These are phyloP conservation scores for Drosophila takahashii DNA, from an alignment of 1,140 invertebrate species.

Conservation along the genomic window DNA sequence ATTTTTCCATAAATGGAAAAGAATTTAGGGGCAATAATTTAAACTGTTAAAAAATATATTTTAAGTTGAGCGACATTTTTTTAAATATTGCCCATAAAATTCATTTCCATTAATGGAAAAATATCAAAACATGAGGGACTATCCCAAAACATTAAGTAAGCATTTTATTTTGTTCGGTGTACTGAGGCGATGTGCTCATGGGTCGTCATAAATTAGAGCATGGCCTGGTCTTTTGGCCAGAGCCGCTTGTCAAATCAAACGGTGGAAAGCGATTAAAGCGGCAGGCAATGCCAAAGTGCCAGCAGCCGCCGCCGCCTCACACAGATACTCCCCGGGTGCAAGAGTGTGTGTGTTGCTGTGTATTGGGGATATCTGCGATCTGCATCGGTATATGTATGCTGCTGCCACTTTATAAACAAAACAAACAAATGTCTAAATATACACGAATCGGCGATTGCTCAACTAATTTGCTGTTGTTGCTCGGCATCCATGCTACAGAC, in stretches of 20 bases:
- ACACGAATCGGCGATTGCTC: constrained; percentile 77
- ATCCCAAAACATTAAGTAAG: no score
- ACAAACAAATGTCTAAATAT: constrained; percentile 81
- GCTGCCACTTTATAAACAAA: constrained; percentile 80
- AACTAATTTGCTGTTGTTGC: constrained; percentile 82
- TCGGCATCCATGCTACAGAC: constrained; percentile 42
- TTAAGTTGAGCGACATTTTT: no score
- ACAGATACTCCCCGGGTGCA: constrained; percentile 21
- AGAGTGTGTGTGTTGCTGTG: constrained; percentile 19
- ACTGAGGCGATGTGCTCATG: constrained; percentile 37
- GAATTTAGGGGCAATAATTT: no score
- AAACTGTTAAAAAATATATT: no score
- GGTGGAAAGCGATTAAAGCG: constrained; percentile 67
- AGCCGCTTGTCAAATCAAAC: constrained; percentile 72
- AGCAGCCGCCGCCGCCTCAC: constrained; percentile 31
- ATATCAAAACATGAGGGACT: no score
- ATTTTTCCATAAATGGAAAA: no score
- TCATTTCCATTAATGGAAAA: no score
- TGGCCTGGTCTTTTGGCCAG: constrained; percentile 53
- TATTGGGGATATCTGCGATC: constrained; percentile 10
- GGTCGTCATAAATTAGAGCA: constrained; percentile 67
- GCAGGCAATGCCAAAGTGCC: constrained; percentile 65
- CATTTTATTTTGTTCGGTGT: neutral
- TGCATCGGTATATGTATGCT: constrained; percentile 41
- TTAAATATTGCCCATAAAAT: no score